phyloP scores from a whole-genome alignment of 2,888 invertebrate species.

The Rotaria macrura region DNA sequence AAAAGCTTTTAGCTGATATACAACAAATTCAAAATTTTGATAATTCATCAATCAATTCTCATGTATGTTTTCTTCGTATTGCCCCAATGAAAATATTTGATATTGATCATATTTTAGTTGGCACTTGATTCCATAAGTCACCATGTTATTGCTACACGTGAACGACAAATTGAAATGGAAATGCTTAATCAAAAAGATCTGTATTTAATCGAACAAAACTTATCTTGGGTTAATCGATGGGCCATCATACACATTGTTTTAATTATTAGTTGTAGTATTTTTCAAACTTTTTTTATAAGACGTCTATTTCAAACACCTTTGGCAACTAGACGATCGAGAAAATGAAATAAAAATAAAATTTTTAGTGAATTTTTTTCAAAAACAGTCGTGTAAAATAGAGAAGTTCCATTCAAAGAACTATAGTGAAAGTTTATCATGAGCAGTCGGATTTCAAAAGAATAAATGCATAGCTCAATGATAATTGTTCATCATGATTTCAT shows the following conservation, averaged over 20 bases:
- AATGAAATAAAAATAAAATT: too few relatives aligned
- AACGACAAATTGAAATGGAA: constrained; percentile 10
- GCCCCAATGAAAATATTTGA: too few relatives aligned
- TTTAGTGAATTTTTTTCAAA: too few relatives aligned
- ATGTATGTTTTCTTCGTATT: background rate
- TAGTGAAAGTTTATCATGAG: too few relatives aligned
- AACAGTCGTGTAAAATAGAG: too few relatives aligned
- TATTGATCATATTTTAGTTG: background rate
- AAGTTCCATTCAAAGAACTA: too few relatives aligned
- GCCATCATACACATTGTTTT: background rate
- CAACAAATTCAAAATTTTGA: constrained; percentile 8
- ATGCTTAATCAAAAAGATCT: constrained; percentile 3
- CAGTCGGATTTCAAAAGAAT: too few relatives aligned
- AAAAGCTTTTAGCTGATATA: background rate
- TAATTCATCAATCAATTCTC: background rate
- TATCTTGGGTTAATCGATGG: background rate
- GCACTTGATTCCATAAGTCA: background rate
- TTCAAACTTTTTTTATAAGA: constrained; percentile 11
- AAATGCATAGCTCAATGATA: too few relatives aligned
- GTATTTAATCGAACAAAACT: background rate
- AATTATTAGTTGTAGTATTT: background rate
- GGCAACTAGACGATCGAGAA: background rate
- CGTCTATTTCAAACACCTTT: background rate
- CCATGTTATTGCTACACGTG: constrained; percentile 4
- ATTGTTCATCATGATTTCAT: too few relatives aligned